Conservation (phyloP, 1,140 invertebrate species). For the Papilio aristodemus region DNA sequence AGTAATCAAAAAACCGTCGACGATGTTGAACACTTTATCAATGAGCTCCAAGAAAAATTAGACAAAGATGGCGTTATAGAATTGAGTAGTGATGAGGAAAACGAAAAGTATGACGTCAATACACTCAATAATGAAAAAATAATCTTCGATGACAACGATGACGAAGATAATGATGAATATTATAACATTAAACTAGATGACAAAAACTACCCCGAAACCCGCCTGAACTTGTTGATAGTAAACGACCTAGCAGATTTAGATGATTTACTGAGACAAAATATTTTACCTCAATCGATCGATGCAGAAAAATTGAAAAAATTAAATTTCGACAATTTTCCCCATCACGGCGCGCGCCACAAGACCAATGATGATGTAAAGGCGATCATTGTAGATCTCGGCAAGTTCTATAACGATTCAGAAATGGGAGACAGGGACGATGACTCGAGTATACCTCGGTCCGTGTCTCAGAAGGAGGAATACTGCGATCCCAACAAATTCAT, state of each 20-base stretch:
- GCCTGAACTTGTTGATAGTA: slow-evolving; percentile 1
- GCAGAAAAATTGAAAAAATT: slow-evolving; percentile 6
- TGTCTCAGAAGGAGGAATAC: slow-evolving; percentile 1
- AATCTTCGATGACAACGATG: neutral
- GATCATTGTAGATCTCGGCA: neutral
- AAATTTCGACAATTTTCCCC: slow-evolving; percentile 1
- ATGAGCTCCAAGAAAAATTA: slow-evolving; percentile 27
- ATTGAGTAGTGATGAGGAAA: neutral
- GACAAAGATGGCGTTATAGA: slow-evolving; percentile 3
- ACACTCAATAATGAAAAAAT: neutral
- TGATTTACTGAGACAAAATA: slow-evolving; percentile 7
- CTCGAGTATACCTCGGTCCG: neutral
- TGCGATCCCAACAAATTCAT: slow-evolving; percentile 36
- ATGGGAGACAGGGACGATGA: neutral
- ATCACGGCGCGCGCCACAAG: neutral
- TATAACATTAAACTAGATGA: slow-evolving; percentile 8
- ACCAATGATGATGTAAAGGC: neutral
- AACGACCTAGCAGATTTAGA: slow-evolving; percentile 21
- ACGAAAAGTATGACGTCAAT: neutral
- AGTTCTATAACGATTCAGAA: slow-evolving; percentile 20
- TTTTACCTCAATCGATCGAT: slow-evolving; percentile 3
- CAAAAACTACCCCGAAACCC: neutral
- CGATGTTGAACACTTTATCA: slow-evolving; percentile 30
- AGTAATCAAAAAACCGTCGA: slow-evolving; percentile 23
- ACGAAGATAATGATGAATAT: slow-evolving; percentile 8